Percentiles rank a stretch among this genome's conserved stretches.
These are phyloP conservation scores for Dynastes hyllus DNA, from an alignment of 2,888 invertebrate species.

Conservation along the genomic window DNA sequence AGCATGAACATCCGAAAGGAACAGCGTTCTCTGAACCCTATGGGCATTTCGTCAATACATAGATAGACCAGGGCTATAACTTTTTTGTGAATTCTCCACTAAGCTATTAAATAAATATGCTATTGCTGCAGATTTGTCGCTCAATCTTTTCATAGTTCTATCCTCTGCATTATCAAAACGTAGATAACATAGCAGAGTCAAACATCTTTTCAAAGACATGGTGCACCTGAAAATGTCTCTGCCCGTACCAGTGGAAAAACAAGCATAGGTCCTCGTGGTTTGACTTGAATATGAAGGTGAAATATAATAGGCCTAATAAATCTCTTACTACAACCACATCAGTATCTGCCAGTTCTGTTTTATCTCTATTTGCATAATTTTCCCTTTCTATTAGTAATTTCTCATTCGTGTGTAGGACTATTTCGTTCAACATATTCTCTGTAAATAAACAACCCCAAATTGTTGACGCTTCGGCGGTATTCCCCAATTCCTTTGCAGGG, in stretches of 20 bases:
- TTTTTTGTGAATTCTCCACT: not conserved
- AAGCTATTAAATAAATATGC: not conserved
- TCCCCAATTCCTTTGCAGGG: not conserved
- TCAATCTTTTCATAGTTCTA: not conserved
- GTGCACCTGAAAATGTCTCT: not conserved
- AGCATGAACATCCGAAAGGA: no score
- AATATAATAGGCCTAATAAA: slow-evolving; percentile 1
- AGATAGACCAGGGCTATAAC: not conserved
- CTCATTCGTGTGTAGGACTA: not conserved
- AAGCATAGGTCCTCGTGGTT: not conserved
- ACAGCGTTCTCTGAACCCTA: no score
- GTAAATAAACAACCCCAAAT: not conserved
- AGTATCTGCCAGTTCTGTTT: slow-evolving; percentile 6
- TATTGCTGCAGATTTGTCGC: not conserved
- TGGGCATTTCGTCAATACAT: no score
- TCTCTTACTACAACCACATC: slow-evolving; percentile 4
- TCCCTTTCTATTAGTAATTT: not conserved
- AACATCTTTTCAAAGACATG: not conserved
- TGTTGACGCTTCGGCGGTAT: not conserved
- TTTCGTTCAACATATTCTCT: slow-evolving; percentile 6
- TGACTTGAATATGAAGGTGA: not conserved
- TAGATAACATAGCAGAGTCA: not conserved
- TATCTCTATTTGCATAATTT: not conserved
- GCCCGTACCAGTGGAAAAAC: not conserved
- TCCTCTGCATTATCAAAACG: no score